Base-by-base conservation (phyloP, 2,888 invertebrate species). In the Hydrotaea diabolus region DNA sequence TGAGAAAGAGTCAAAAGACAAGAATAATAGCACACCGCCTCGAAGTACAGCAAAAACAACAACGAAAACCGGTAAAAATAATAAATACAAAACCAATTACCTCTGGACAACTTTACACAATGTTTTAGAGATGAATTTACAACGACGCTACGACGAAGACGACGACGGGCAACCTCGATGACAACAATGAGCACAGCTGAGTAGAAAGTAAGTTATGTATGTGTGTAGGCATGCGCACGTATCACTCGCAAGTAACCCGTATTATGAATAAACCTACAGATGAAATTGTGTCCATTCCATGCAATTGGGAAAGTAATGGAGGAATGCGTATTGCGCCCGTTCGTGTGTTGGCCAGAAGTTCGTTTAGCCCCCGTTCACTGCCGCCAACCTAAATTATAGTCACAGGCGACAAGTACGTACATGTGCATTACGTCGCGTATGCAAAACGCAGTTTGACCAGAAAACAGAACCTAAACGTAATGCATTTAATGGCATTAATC, bases 41-140 rank as follows among this genome's bases (percentile, higher is more conserved):
- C n/a, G n/a, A n/a, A n/a, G n/a, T n/a, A n/a, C n/a, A n/a, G 21
- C 53, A 76, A 69, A 55, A 43, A 79, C 26, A 43, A 46, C 26
- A 64, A 59, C 43, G 75, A 78, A 79, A 84, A 85, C 85, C 85
- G 85, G 85, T 85, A 85, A 82, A 8, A 31, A 31, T 62, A 31
- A 62, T 80, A 77, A 85, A 85, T 74, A 85, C 71, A 59, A 64
- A 55, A 69, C 46, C 64, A 71, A 85, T 80, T 85, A 80, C 77
- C 74, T n/a, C n/a, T 79, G 77, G 79, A 85, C 85, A 82, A 85
- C 82, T 85, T 69, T 79, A 71, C 76, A 73, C 77, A 74, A 46
- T 69, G 55, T 69, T 75, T 74, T n/a, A n/a, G n/a, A n/a, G 55
- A 85, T n/a, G 64, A 46, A 23, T 19, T 43, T 17, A 19, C 21